Percentiles rank a stretch among this genome's conserved stretches.
Conservation (phyloP, 2,113 vertebrate genomes). For the Morone chrysops region DNA sequence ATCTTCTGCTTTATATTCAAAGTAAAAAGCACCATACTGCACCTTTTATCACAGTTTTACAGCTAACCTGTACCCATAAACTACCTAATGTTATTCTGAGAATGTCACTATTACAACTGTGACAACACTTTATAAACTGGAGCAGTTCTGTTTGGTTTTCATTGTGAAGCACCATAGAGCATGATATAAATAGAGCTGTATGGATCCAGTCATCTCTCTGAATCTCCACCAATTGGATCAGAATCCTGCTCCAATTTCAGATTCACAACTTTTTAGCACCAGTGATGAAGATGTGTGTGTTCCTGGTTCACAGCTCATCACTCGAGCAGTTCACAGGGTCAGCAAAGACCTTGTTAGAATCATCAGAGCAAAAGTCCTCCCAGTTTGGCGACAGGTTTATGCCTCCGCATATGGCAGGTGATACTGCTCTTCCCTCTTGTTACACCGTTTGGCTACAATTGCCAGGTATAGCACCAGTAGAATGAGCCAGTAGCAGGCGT, state of each 20-base stretch:
- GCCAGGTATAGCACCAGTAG: constrained; percentile 94
- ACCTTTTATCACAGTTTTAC: constrained; percentile 22
- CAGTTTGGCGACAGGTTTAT: constrained; percentile 63
- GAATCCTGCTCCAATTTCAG: constrained; percentile 30
- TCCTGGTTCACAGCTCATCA: constrained; percentile 28
- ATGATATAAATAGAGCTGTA: constrained; percentile 18
- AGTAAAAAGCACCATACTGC: background rate
- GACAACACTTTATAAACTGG: constrained; percentile 27
- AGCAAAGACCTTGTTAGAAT: constrained; percentile 29
- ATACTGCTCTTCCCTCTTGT: constrained; percentile 93
- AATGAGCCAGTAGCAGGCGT: constrained; percentile 96
- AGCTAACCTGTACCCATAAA: constrained; percentile 16
- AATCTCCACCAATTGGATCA: background rate
- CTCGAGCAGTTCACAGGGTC: constrained; percentile 32
- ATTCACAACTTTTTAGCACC: constrained; percentile 67
- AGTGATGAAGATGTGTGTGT: constrained; percentile 42
- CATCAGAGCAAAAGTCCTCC: background rate
- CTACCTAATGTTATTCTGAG: constrained; percentile 42
- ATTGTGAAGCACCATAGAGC: constrained; percentile 59
- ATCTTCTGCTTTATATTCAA: constrained; percentile 3
- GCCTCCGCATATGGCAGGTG: constrained; percentile 90
- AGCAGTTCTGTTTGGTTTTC: constrained; percentile 38
- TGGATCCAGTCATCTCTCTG: constrained; percentile 15
- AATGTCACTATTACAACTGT: constrained; percentile 10
- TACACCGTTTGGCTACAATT: constrained; percentile 92